Evolutionary conservation across 2,888 invertebrate species (phyloP).

Genomic region (Pecten maximus): DNA sequence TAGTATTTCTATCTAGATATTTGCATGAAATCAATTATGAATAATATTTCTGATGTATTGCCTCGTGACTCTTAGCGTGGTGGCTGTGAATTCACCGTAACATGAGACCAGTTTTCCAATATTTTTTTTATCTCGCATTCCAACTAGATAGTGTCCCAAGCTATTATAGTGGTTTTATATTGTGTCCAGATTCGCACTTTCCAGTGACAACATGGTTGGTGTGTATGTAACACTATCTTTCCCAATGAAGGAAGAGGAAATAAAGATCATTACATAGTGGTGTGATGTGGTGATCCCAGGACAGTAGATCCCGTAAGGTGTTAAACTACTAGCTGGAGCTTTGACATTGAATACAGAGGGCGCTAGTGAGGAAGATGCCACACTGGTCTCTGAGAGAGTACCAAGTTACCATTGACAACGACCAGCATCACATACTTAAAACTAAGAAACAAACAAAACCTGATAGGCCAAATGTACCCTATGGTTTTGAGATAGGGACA

Average conservation of each 20-base stretch:
- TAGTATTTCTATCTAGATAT: constrained; percentile 26
- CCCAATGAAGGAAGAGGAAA: neutral
- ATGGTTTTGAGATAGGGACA: neutral
- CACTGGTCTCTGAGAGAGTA: neutral
- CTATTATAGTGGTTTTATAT: constrained; percentile 16
- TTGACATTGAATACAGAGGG: neutral
- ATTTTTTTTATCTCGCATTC: constrained; percentile 19
- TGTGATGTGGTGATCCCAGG: neutral
- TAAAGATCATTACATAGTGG: neutral
- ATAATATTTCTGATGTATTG: neutral
- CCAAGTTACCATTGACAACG: neutral
- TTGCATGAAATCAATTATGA: constrained; percentile 35
- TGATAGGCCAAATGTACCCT: neutral
- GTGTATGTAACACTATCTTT: constrained; percentile 10
- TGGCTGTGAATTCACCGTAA: neutral
- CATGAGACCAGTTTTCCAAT: neutral
- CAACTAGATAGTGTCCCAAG: neutral
- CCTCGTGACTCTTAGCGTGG: neutral
- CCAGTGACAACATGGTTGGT: neutral
- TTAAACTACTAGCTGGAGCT: neutral
- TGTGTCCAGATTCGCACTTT: neutral
- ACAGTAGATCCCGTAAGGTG: neutral
- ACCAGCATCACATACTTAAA: constrained; percentile 7
- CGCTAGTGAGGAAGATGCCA: neutral
- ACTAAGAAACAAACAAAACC: neutral